Evolutionary conservation across 2,888 invertebrate genomes (phyloP), one percentile per base, ranked within the genome.

Genomic region (Gasteruption jaculator): DNA sequence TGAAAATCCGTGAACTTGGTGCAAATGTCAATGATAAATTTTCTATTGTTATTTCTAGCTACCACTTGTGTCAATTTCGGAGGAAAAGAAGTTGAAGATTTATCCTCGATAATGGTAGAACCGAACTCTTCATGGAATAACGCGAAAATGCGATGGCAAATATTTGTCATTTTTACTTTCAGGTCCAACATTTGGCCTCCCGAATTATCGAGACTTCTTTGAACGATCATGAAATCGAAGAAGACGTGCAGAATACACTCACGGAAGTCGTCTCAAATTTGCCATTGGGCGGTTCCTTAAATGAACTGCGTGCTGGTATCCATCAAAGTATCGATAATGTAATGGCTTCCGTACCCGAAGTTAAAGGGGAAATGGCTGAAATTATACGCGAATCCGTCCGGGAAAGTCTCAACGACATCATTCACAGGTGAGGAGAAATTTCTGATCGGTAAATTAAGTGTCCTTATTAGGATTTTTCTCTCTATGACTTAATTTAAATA

Each of bases 341-440:
- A 16, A 43, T 52, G 22, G 41, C 31, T n/a, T 18, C 20, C 25
- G 14, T 52, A 20, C 39, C 48, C 14, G 35, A 45, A 27, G 41
- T 50, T 26, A 46, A 51, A 16, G 29, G 15, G 2, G 44, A 40
- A 33, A 45, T 30, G 5, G 26, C 37, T 12, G 37, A 45, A 40
- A 37, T 43, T 1, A 45, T 47, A 42, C 24, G 45, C 36, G 19
- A 48, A 40, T 16, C 32, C 20, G 38, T 51, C 18, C 27, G 34
- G 20, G 50, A 54, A 31, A 53, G 39, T 15, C 27, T 53, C 7
- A 45, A 47, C 38, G 50, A 57, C 7, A 47, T 54, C 6, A 35
- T 54, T 10, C 22, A 35, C n/a, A 46, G 49, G 52, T 47, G 33
- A 2, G 43, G 43, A 32, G n/a, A n/a, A n/a, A n/a, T n/a, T n/a